Base-by-base conservation (phyloP, 2,888 invertebrate species). In the Acronicta leporina region DNA sequence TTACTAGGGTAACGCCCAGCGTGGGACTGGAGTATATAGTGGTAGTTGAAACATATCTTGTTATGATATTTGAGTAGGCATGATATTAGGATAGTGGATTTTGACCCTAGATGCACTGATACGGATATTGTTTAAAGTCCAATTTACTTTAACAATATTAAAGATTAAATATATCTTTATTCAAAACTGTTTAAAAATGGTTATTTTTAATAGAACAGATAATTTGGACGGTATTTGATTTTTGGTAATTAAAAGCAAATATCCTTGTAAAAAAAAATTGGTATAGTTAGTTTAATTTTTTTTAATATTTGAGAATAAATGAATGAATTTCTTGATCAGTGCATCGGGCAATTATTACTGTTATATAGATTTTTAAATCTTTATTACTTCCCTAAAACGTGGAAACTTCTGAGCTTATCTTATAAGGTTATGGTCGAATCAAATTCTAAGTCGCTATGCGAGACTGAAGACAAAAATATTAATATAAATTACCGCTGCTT, bases 1-100 rank as follows among this genome's bases (percentile, higher is more conserved):
- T 63, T 58, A 44, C 16, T 55, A 70, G 48, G 40, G 43, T 64
- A 49, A 59, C 43, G 53, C 53, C 56, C 46, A 56, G 55, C 14
- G 48, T 46, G 64, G 56, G 65, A 60, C 52, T 67, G 49, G 46
- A 44, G 16, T 45, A 41, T 41, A 16, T 45, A 47, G 30, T 60
- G 51, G 53, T 68, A 60, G 38, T 56, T 63, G 27, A 78, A 61
- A 73, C 79, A 80, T 81, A 80, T 80, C 77, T 68, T 63, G 70
- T 69, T 64, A 77, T 74, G 81, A 81, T 79, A 80, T 81, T 81
- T 68, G 58, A 68, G 40, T 78, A 67, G 49, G 10, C 65, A 58
- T 48, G 60, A 27, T 73, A 42, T 59, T 65, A 67, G 63, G 65
- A 16, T 75, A 72, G 63, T 25, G 45, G 50, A 67, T 40, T 59